Conservation (phyloP, 2,113 vertebrate species). For the Microtus montanus region DNA sequence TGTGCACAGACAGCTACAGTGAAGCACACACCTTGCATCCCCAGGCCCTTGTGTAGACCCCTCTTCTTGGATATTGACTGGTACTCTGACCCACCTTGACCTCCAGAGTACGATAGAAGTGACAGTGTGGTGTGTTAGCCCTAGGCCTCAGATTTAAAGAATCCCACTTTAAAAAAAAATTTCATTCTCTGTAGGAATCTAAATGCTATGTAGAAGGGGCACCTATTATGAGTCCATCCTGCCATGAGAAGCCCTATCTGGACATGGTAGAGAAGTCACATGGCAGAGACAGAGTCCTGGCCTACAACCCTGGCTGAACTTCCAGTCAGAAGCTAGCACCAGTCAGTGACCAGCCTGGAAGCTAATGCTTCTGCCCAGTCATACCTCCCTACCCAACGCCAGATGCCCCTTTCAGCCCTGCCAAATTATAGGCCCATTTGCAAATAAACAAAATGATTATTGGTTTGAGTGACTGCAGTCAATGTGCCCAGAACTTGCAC, state of each 20-base stretch:
- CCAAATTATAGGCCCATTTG: not conserved
- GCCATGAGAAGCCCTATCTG: not conserved
- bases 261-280: not conserved
- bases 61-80: not conserved
- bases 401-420: not conserved
- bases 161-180: not conserved
- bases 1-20: not conserved
- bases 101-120: not conserved
- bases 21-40: not conserved
- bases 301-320: not conserved
- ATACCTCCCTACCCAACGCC: rapidly evolving
- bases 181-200: not conserved
- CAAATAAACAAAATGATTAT: not conserved
- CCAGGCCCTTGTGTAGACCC: not conserved
- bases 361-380: not conserved
- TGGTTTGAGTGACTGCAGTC: not conserved
- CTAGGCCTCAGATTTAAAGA: not conserved
- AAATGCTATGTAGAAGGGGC: not conserved
- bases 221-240: not conserved
- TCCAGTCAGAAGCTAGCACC: not conserved
- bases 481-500: not conserved
- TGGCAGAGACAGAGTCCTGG: not conserved
- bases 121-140: too few species aligned
- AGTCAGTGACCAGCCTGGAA: not conserved
- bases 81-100: not conserved